Conservation (phyloP, 2,113 vertebrate species). For the Hippocampus guttulatus region DNA sequence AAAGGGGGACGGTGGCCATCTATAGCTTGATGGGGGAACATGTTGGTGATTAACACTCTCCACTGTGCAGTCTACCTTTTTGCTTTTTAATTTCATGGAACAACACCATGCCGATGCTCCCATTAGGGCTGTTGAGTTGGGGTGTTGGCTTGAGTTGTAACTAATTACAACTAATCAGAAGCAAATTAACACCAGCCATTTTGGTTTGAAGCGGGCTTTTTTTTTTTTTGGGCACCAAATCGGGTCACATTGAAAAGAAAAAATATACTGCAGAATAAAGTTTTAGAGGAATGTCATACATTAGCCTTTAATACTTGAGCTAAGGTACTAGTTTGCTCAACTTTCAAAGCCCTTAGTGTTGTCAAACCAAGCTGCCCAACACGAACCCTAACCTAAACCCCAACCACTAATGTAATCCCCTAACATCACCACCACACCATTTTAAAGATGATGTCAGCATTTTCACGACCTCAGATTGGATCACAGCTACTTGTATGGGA, state of each 20-base stretch:
- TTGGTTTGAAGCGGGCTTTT: background rate
- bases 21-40: conserved; percentile 41
- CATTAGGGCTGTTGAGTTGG: background rate
- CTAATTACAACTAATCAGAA: background rate
- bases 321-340: no score
- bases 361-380: no score
- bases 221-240: background rate
- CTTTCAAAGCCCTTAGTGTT: no score
- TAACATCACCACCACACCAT: no score
- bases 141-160: background rate
- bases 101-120: background rate
- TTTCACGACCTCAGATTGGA: no score
- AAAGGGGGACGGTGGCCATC: conserved; percentile 37
- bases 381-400: no score
- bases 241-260: background rate
- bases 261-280: background rate
- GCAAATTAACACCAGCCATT: background rate
- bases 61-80: conserved; percentile 8
- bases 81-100: background rate
- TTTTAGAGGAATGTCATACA: background rate
- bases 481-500: no score
- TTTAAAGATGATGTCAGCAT: no score
- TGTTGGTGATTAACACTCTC: background rate
- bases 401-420: no score
- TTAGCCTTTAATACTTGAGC: background rate